These are phyloP conservation scores for Trachops cirrhosus DNA, from an alignment of 2,797 vertebrate genomes.

Conservation along the genomic window DNA sequence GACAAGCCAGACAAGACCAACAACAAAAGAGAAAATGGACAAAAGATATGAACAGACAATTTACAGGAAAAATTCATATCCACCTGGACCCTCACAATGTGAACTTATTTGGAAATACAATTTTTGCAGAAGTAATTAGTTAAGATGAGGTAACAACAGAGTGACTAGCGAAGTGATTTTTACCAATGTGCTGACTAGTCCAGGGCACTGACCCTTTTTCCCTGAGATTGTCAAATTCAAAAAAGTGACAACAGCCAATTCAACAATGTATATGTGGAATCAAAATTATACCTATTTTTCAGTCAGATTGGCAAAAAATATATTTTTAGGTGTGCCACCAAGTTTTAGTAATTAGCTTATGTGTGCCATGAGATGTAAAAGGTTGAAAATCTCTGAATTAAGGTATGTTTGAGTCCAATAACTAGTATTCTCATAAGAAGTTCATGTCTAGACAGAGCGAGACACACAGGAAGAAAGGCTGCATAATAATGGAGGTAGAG, in stretches of 20 bases:
- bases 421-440: not conserved
- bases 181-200: no score
- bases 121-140: not conserved
- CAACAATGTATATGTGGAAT: not conserved
- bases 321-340: not conserved
- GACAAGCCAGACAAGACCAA: not conserved
- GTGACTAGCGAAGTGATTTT: not conserved
- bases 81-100: no score
- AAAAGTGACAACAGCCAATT: not conserved
- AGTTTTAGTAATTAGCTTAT: not conserved
- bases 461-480: not conserved
- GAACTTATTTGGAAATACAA: not conserved
- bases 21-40: not conserved
- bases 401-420: not conserved
- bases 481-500: not conserved
- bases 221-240: not conserved
- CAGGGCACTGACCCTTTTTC: not conserved
- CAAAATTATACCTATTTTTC: not conserved
- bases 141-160: not conserved
- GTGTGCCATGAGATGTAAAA: not conserved
- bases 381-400: not conserved
- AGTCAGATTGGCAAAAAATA: not conserved
- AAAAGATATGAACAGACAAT: not conserved
- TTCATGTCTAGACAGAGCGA: not conserved
- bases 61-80: not conserved